Percentiles rank a stretch among this genome's conserved stretches.
These are phyloP conservation scores for Anneissia japonica DNA, from an alignment of 35 echinoderm and acorn worm species.

Conservation along the genomic window DNA sequence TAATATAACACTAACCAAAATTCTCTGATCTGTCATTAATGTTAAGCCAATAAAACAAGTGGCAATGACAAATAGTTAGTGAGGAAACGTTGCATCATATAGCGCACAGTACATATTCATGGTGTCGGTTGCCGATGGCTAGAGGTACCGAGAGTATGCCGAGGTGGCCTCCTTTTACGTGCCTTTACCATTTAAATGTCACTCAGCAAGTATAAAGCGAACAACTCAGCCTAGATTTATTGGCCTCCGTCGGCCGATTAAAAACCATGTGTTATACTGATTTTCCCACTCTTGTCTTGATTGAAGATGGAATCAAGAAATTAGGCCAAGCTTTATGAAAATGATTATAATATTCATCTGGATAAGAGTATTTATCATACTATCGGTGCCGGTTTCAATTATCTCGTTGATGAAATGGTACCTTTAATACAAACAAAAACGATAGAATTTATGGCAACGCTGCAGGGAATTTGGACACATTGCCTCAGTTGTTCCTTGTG, in stretches of 20 bases:
- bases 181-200: no score
- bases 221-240: no score
- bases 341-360: neutral
- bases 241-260: no score
- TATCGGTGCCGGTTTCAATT: no score
- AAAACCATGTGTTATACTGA: no score
- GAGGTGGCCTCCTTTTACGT: no score
- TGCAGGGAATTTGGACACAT: neutral
- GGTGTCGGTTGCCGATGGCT: neutral
- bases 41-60: neutral
- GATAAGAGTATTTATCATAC: no score
- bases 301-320: neutral
- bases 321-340: neutral
- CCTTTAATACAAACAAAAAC: neutral
- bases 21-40: neutral
- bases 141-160: neutral
- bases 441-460: neutral
- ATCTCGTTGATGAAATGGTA: neutral
- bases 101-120: no score
- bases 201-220: no score
- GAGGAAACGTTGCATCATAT: neutral
- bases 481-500: neutral
- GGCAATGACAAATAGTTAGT: neutral
- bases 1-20: neutral
- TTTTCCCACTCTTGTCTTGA: neutral